phyloP scores from a whole-genome alignment of 1,140 invertebrate species.

The Lordiphosa stackelbergi region DNA sequence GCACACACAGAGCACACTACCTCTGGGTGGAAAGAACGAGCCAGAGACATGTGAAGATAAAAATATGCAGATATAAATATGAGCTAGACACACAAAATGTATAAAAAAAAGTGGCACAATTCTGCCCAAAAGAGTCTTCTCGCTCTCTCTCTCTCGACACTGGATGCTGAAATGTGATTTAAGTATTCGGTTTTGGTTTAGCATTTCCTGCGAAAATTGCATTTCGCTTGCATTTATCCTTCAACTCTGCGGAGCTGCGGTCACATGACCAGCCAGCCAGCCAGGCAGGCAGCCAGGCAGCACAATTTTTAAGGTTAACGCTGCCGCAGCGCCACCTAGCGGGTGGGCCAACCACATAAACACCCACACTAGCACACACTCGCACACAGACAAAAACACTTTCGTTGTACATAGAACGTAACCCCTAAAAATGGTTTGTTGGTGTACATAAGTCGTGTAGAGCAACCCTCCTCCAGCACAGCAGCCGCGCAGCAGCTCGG shows the following conservation, averaged over 20 bases:
- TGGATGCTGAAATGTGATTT: constrained; percentile 21
- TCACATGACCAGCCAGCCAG: constrained; percentile 37
- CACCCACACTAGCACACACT: not conserved
- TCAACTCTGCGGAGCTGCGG: constrained; percentile 68
- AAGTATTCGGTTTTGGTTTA: constrained; percentile 7
- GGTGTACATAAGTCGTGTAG: constrained; percentile 7
- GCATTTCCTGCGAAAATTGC: constrained; percentile 22
- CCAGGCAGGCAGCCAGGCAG: constrained; percentile 20
- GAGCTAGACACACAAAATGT: constrained; percentile 16
- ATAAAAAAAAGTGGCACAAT: constrained; percentile 2
- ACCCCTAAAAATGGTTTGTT: constrained; percentile 58
- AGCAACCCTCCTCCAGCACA: constrained; percentile 11
- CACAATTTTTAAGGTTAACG: constrained; percentile 47
- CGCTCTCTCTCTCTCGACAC: not conserved
- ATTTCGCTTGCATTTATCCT: constrained; percentile 51
- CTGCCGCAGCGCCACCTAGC: constrained; percentile 43
- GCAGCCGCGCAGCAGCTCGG: constrained; percentile 3
- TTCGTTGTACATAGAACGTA: constrained; percentile 56
- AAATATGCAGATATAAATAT: constrained; percentile 53
- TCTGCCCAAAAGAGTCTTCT: not conserved
- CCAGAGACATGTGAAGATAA: constrained; percentile 30
- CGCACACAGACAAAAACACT: constrained; percentile 45
- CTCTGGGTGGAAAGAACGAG: constrained; percentile 5
- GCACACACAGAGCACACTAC: constrained; percentile 6
- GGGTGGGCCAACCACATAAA: constrained; percentile 15